Conservation (phyloP, 2,888 invertebrate genomes). For the Caenorhabditis becei region DNA sequence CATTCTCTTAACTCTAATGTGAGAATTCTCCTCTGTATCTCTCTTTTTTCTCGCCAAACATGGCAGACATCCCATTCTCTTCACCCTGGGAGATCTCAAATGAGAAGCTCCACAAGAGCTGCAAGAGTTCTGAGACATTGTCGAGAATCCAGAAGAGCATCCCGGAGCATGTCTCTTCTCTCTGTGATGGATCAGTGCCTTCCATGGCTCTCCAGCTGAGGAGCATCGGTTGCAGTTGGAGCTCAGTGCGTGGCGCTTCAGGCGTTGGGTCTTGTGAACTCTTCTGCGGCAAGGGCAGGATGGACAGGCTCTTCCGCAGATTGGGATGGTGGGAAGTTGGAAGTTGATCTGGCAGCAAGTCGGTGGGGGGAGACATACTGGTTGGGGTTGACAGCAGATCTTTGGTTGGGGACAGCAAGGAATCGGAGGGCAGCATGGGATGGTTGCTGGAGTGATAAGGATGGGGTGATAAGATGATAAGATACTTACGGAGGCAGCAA, state of each 20-base stretch:
- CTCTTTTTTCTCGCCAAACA: slow-evolving; percentile 59
- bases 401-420: slow-evolving; percentile 62
- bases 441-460: slow-evolving; percentile 24
- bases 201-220: slow-evolving; percentile 51
- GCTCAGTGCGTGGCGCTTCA: slow-evolving; percentile 44
- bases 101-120: slow-evolving; percentile 50
- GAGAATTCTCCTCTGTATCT: slow-evolving; percentile 34
- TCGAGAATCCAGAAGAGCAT: slow-evolving; percentile 40
- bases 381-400: slow-evolving; percentile 57
- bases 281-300: slow-evolving; percentile 55
- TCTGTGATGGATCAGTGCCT: slow-evolving; percentile 27
- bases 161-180: slow-evolving; percentile 37
- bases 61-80: slow-evolving; percentile 61
- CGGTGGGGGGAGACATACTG: slow-evolving; percentile 41
- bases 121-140: slow-evolving; percentile 43
- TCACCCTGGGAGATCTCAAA: slow-evolving; percentile 47
- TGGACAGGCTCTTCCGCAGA: slow-evolving; percentile 57
- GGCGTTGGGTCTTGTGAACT: slow-evolving; percentile 32
- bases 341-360: slow-evolving; percentile 49
- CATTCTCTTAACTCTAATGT: slow-evolving; percentile 55
- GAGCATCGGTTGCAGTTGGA: slow-evolving; percentile 44
- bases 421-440: slow-evolving; percentile 57
- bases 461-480: neutral
- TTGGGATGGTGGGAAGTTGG: slow-evolving; percentile 50
- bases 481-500: slow-evolving; percentile 44